These are phyloP conservation scores for Panopea generosa DNA, from an alignment of 2,888 invertebrate genomes.

Conservation along the genomic window DNA sequence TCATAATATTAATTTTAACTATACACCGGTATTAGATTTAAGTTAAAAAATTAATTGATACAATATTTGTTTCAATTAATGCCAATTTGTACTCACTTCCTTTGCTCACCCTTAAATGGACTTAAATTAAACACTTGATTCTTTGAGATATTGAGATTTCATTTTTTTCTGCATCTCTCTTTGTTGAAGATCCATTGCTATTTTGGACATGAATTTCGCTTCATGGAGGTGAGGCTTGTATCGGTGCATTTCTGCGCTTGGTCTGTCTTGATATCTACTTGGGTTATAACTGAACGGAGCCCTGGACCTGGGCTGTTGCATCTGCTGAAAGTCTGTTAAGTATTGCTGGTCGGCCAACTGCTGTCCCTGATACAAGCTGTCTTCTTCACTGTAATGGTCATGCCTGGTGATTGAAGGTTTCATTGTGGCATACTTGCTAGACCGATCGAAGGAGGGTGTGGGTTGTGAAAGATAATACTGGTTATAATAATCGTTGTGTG, in stretches of 20 bases:
- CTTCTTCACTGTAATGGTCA: slow-evolving; percentile 20
- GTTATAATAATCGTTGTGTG: slow-evolving; percentile 33
- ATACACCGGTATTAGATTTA: no score
- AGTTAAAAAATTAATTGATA: no score
- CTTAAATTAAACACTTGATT: slow-evolving; percentile 51
- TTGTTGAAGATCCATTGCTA: slow-evolving; percentile 43
- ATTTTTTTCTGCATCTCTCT: slow-evolving; percentile 22
- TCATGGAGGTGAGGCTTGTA: slow-evolving; percentile 58
- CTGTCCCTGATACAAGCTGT: slow-evolving; percentile 18
- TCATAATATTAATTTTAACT: no score
- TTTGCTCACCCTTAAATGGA: no score
- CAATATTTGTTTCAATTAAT: no score
- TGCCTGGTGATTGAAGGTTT: slow-evolving; percentile 14
- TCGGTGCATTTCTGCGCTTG: slow-evolving; percentile 18
- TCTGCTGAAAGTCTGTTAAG: not conserved
- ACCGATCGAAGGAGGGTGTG: slow-evolving; percentile 40
- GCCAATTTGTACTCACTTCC: no score
- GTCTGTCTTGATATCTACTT: slow-evolving; percentile 41
- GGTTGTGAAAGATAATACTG: slow-evolving; percentile 57
- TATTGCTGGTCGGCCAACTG: slow-evolving; percentile 31
- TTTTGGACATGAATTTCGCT: slow-evolving; percentile 42
- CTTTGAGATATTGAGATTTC: slow-evolving; percentile 52
- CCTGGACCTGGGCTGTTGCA: slow-evolving; percentile 45
- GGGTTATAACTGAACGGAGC: slow-evolving; percentile 57
- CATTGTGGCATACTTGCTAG: slow-evolving; percentile 52